These are phyloP conservation scores for Mugil cephalus DNA, from an alignment of 2,113 vertebrate genomes.

Conservation along the genomic window DNA sequence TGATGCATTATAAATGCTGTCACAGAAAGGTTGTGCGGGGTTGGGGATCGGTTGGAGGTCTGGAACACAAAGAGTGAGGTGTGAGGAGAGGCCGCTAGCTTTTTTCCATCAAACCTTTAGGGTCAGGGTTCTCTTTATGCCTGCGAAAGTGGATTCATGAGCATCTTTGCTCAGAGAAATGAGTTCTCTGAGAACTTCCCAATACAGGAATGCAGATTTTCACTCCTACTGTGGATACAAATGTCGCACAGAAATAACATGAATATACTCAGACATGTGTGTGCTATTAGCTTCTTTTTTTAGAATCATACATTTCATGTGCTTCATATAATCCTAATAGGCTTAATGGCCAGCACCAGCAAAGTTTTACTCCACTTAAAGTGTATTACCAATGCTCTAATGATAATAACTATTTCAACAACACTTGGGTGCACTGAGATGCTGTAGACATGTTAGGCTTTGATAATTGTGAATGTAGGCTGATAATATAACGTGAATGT, in stretches of 20 bases:
- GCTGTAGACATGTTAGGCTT: background rate
- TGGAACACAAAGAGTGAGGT: slow-evolving; percentile 7
- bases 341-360: background rate
- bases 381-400: background rate
- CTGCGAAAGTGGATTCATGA: slow-evolving; percentile 14
- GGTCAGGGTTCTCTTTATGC: slow-evolving; percentile 3
- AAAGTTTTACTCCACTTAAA: background rate
- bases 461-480: background rate
- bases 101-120: slow-evolving; percentile 14
- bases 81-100: background rate
- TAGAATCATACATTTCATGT: background rate
- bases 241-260: slow-evolving; percentile 35
- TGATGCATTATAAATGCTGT: slow-evolving; percentile 68
- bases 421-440: background rate
- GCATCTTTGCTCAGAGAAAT: slow-evolving; percentile 23
- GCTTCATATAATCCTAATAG: background rate
- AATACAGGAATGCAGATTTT: slow-evolving; percentile 3
- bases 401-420: background rate
- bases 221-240: slow-evolving; percentile 22
- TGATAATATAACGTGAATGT: slow-evolving; percentile 1
- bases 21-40: slow-evolving; percentile 43
- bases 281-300: too few species aligned
- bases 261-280: background rate
- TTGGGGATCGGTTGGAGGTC: slow-evolving; percentile 28
- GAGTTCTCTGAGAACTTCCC: slow-evolving; percentile 9